phyloP scores from a whole-genome alignment of 2,113 vertebrate genomes.

The Poeciliopsis prolifica region DNA sequence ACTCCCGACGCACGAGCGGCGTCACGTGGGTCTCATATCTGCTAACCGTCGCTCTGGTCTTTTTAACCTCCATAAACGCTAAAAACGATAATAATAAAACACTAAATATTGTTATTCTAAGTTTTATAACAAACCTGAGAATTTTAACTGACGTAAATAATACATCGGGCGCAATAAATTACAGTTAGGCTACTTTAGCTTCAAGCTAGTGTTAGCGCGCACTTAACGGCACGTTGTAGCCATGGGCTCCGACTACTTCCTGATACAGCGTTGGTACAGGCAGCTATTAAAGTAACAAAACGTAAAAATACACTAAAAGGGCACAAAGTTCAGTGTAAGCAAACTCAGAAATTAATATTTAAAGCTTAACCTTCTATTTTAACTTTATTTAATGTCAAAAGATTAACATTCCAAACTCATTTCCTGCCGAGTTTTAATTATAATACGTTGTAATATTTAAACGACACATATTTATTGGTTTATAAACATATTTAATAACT shows the following conservation, averaged over 20 bases:
- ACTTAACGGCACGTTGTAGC: slow-evolving; percentile 13
- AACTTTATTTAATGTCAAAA: neutral
- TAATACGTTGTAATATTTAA: neutral
- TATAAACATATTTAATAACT: no score
- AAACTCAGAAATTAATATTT: neutral
- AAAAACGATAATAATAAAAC: neutral
- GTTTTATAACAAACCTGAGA: fast-evolving
- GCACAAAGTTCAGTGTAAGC: no score
- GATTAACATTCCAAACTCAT: neutral
- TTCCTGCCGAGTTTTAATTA: neutral
- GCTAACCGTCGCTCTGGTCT: neutral
- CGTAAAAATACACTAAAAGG: no score
- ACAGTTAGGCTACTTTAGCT: neutral
- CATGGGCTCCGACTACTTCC: slow-evolving; percentile 42
- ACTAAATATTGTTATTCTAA: neutral
- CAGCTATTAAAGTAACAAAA: neutral
- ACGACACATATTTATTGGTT: neutral
- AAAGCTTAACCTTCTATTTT: neutral
- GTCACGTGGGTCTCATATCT: slow-evolving; percentile 1
- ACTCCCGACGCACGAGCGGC: slow-evolving; percentile 48
- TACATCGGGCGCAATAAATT: fast-evolving
- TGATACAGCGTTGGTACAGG: slow-evolving; percentile 5
- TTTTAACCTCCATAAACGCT: no score
- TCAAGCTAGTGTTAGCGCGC: slow-evolving; percentile 44
- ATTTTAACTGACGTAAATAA: fast-evolving